Percentiles rank a stretch among this genome's conserved stretches.
phyloP scores from a whole-genome alignment of 2,888 invertebrate species.

The Cephus pygmeus region DNA sequence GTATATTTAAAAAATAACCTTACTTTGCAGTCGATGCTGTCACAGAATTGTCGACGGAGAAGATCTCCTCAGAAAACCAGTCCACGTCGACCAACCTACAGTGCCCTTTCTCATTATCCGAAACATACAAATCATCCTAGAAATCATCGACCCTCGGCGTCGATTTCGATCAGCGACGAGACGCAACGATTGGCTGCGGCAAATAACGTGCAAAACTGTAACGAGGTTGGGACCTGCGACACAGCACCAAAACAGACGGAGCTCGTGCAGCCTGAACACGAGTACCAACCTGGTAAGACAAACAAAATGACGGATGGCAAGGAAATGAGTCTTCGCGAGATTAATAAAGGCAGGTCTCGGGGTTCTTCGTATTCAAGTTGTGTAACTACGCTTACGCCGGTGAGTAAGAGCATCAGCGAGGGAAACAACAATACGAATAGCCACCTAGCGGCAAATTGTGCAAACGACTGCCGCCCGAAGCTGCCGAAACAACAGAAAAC shows the following conservation, averaged over 20 bases:
- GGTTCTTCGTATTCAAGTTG: slow-evolving; percentile 56
- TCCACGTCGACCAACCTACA: slow-evolving; percentile 54
- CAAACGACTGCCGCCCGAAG: slow-evolving; percentile 61
- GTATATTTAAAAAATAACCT: not conserved
- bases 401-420: slow-evolving; percentile 47
- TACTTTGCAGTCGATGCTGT: slow-evolving; percentile 64
- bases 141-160: slow-evolving; percentile 47
- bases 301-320: not conserved
- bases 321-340: slow-evolving; percentile 10
- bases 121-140: slow-evolving; percentile 37
- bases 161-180: slow-evolving; percentile 53
- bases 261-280: not conserved
- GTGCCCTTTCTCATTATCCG: slow-evolving; percentile 51
- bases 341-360: slow-evolving; percentile 38
- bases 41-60: slow-evolving; percentile 60
- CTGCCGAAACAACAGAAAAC: slow-evolving; percentile 47
- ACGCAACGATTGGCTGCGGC: slow-evolving; percentile 37
- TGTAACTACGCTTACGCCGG: slow-evolving; percentile 52
- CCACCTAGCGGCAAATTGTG: slow-evolving; percentile 21
- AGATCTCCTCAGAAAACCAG: slow-evolving; percentile 40
- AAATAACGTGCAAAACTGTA: not conserved
- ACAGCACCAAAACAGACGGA: not conserved
- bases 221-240: too few species aligned
- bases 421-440: slow-evolving; percentile 40
- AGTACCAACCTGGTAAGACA: not conserved